These are phyloP conservation scores for Oligia latruncula DNA, from an alignment of 2,888 invertebrate genomes.

Conservation along the genomic window DNA sequence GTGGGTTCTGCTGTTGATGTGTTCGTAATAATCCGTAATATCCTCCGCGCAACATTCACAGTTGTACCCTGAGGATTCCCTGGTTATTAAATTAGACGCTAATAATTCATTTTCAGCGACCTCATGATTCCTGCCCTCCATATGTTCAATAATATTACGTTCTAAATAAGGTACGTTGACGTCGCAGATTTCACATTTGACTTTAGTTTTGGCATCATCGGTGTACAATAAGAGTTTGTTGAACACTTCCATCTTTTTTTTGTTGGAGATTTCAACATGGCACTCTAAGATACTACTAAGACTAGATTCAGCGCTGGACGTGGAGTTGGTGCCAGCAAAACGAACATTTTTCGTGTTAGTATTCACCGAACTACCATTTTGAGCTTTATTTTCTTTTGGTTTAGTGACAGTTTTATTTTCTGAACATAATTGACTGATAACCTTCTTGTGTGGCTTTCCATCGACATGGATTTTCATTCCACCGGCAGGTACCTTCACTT, in stretches of 20 bases:
- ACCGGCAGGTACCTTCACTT: slow-evolving; percentile 24
- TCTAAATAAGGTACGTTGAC: not conserved
- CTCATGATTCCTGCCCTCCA: slow-evolving; percentile 6
- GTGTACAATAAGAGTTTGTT: not conserved
- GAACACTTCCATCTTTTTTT: not conserved
- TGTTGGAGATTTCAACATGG: not conserved
- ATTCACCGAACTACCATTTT: not conserved
- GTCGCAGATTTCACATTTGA: slow-evolving; percentile 5
- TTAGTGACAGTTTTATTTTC: not conserved
- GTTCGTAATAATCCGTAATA: not conserved
- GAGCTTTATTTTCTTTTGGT: not conserved
- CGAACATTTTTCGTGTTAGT: not conserved
- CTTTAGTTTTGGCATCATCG: not conserved
- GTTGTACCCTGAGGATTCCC: not conserved
- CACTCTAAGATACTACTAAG: not conserved
- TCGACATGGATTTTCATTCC: slow-evolving; percentile 19
- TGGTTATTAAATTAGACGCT: not conserved
- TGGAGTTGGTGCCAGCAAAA: not conserved
- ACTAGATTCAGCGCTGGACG: not conserved
- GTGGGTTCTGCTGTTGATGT: slow-evolving; percentile 6
- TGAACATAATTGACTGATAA: not conserved
- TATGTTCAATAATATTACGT: slow-evolving; percentile 19
- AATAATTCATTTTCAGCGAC: not conserved
- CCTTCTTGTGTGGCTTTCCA: slow-evolving; percentile 14
- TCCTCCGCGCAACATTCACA: not conserved